phyloP scores from a whole-genome alignment of 2,888 invertebrate genomes.

The Tetragonula carbonaria region DNA sequence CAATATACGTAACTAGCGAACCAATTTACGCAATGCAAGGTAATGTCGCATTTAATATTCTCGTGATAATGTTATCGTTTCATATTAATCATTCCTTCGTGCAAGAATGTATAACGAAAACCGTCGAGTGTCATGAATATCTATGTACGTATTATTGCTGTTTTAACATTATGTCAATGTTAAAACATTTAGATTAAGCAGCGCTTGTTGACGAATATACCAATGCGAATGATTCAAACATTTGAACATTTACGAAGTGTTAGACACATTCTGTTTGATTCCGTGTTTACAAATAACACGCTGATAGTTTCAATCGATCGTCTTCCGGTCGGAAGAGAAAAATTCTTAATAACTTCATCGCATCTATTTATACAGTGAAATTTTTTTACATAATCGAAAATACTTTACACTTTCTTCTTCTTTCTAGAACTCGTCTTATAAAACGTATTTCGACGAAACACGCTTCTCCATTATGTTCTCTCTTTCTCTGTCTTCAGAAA shows the following conservation, averaged over 20 bases:
- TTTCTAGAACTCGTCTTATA: background rate
- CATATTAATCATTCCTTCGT: constrained; percentile 11
- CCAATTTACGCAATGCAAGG: background rate
- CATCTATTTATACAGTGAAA: constrained; percentile 5
- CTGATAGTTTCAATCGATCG: background rate
- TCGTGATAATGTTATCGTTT: too few species aligned
- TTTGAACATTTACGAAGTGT: background rate
- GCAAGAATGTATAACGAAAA: constrained; percentile 19
- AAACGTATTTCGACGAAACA: too few species aligned
- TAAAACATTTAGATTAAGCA: background rate
- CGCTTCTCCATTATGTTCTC: too few species aligned
- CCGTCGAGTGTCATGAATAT: background rate
- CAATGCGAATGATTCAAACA: background rate
- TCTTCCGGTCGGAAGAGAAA: background rate
- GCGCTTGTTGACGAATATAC: background rate
- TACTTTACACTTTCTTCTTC: constrained; percentile 27
- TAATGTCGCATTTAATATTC: background rate
- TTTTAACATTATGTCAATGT: background rate
- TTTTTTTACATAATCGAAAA: constrained; percentile 13
- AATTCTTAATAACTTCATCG: background rate
- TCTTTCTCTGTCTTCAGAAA: background rate
- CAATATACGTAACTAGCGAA: background rate
- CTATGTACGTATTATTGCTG: background rate
- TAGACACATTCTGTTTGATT: too few species aligned
- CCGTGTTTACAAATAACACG: background rate